phyloP scores from a whole-genome alignment of 2,888 invertebrate species.

The Argyra leucocephala region DNA sequence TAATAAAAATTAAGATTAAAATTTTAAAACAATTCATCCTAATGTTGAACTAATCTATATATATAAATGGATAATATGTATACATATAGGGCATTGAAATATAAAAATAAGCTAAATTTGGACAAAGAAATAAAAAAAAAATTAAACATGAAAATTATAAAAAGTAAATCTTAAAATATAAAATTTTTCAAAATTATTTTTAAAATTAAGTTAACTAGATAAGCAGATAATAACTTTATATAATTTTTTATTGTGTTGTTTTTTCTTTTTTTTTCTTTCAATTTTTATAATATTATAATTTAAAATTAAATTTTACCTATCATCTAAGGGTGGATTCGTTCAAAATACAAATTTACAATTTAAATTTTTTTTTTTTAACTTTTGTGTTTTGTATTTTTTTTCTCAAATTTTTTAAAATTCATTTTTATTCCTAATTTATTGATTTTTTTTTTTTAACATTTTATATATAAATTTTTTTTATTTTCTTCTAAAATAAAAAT shows the following conservation, averaged over 20 bases:
- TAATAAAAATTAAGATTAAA: no score
- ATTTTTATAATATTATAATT: background rate
- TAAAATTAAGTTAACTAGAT: slow-evolving; percentile 7
- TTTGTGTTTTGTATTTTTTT: slow-evolving; percentile 2
- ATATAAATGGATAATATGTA: no score
- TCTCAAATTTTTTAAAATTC: background rate
- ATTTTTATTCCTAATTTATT: background rate
- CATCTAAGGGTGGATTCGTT: slow-evolving; percentile 26
- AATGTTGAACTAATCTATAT: no score
- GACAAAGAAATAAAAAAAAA: background rate
- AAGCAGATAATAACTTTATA: background rate
- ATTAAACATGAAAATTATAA: background rate
- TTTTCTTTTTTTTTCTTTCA: background rate
- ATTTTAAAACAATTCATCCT: no score
- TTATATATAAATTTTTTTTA: no score
- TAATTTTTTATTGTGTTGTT: background rate
- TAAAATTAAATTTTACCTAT: slow-evolving; percentile 19
- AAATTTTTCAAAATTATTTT: no score
- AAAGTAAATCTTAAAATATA: no score
- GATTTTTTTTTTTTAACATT: background rate
- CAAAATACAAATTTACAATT: slow-evolving; percentile 26
- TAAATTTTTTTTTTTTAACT: no score
- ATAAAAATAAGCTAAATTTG: no score
- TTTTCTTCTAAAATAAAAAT: background rate
- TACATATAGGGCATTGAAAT: no score